These are phyloP conservation scores for Bolinopsis microptera DNA, from an alignment of 37 sponge, comb jelly and placozoan species.

Conservation along the genomic window DNA sequence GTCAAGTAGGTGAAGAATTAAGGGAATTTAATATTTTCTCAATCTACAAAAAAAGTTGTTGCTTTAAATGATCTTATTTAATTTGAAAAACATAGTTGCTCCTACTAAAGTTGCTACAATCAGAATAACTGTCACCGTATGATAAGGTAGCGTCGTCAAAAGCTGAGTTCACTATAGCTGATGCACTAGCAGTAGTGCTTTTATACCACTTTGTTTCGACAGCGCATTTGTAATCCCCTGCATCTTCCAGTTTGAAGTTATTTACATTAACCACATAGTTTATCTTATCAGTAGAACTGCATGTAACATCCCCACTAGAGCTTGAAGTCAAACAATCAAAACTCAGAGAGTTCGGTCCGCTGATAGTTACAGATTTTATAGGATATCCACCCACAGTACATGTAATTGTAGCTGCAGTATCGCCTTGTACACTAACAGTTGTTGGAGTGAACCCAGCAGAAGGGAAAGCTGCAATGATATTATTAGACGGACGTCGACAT, in stretches of 20 bases:
- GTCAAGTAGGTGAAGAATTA: too few species aligned
- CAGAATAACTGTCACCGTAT: not conserved
- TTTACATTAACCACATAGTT: not conserved
- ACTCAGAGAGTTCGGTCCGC: not conserved
- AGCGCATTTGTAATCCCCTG: constrained; percentile 14
- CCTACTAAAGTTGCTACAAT: too few species aligned
- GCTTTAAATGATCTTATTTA: too few species aligned
- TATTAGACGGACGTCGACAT: too few species aligned
- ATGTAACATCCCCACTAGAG: not conserved
- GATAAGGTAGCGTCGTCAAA: not conserved
- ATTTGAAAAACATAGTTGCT: too few species aligned
- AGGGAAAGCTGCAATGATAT: not conserved
- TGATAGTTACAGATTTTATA: constrained; percentile 2
- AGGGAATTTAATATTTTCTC: not conserved
- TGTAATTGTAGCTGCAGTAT: not conserved
- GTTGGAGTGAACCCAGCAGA: not conserved
- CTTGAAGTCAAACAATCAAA: not conserved
- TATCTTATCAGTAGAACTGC: not conserved
- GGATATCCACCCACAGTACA: constrained; percentile 34
- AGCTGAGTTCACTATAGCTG: not conserved
- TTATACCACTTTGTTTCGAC: constrained; percentile 6
- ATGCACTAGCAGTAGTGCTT: not conserved
- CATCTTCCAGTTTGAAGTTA: not conserved
- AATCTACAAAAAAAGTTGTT: too few species aligned
- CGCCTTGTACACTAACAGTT: not conserved